Base-by-base conservation (phyloP, 2,888 invertebrate species). In the Acleris sparsana region DNA sequence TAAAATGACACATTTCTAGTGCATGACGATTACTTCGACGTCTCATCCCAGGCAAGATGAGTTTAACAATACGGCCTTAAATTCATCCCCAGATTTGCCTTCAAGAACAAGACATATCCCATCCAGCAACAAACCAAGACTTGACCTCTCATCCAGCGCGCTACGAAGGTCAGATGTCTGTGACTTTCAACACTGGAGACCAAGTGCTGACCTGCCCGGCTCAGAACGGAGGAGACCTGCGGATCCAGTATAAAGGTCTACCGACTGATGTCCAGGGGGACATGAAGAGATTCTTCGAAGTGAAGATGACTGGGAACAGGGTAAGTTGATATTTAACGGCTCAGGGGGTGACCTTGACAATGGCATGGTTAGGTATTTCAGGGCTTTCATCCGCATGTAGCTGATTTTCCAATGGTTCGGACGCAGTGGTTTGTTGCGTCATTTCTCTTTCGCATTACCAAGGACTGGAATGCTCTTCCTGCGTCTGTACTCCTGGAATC, bases 281-380 rank as follows among this genome's bases (percentile, higher is more conserved):
- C 1, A 46, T 76, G 16, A 75, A 82, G 52, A 79, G 84, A 65
- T 69, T 76, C 16, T 83, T 83, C 5, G 80, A 83, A 11, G 74
- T 85, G 0, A 78, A 78, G 29, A 73, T 87, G 9, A 74, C 75
- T 62, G 89, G 88, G 0, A 80, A 77, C 16, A 82, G 85, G 74
- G 89, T 22, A n/a, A 76, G 72, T 70, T 1, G 1, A 6, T 25
- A 6, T 25, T 25, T 25, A 6, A 25, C 25, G 6, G 25, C 6
- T 25, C 6, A 25, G 25, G 25, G 20, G 20, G 20, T n/a, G n/a
- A n/a, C n/a, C n/a, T 3, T 20, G 1, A 20, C 3, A 3, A 20
- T 2, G 20, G 3, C 20, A 20, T 20, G 20, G 20, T 1, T 20
- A 20, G 3, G 20, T 3, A 20, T 2, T 20, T 20, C 3, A 20